These are phyloP conservation scores for Cirrhinus mrigala DNA, from an alignment of 2,797 vertebrate species.

Conservation along the genomic window DNA sequence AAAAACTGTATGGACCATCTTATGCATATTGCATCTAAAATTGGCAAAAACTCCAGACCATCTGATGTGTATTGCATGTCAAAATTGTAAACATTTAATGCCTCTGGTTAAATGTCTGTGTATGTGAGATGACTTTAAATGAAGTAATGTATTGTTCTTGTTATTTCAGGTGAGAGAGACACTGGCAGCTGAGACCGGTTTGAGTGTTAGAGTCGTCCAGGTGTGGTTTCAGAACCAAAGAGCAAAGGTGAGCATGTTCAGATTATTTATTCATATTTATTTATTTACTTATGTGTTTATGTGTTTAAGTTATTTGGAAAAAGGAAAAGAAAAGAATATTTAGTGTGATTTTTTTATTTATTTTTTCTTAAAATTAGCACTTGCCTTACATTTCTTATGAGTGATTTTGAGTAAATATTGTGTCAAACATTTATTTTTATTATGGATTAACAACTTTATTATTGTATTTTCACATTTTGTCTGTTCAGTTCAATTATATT, in stretches of 20 bases:
- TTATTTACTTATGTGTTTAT: neutral
- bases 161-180: conserved; percentile 89
- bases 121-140: neutral
- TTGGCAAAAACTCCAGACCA: too few relatives aligned
- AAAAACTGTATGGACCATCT: too few relatives aligned
- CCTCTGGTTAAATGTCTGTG: neutral
- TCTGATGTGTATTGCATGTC: too few relatives aligned
- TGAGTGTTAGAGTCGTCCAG: conserved; percentile 93
- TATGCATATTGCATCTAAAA: too few relatives aligned
- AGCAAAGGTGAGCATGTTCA: conserved; percentile 84
- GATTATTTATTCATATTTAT: neutral
- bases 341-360: neutral
- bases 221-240: conserved; percentile 98
- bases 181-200: conserved; percentile 92
- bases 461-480: too few relatives aligned
- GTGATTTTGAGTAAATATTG: neutral
- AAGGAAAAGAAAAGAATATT: neutral
- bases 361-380: neutral
- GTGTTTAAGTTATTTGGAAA: neutral
- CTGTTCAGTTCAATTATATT: too few relatives aligned
- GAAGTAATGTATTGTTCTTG: neutral
- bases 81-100: neutral
- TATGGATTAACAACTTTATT: neutral
- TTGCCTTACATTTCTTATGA: neutral
- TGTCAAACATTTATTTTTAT: neutral